A percentile compares a stretch with the other conserved stretches of the same genome.
Conservation (phyloP, 2,113 vertebrate genomes). For the Malurus melanocephalus region DNA sequence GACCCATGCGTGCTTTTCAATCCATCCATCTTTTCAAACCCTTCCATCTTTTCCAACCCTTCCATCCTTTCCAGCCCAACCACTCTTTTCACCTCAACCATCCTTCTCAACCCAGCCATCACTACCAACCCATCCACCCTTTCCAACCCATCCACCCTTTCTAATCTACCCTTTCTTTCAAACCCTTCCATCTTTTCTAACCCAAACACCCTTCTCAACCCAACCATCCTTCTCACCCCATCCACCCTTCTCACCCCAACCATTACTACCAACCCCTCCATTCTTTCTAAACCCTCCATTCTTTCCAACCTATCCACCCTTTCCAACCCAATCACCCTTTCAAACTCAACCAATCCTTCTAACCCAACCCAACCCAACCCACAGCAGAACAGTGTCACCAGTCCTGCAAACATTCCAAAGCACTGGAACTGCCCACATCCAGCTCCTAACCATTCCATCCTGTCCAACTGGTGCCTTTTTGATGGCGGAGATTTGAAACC, state of each 20-base stretch:
- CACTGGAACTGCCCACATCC: rapidly evolving
- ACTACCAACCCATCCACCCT: background rate
- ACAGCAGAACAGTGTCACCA: rapidly evolving
- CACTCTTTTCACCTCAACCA: background rate
- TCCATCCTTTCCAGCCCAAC: background rate
- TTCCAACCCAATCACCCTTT: background rate
- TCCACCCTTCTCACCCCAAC: background rate
- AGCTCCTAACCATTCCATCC: background rate
- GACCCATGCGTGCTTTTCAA: too few relatives aligned
- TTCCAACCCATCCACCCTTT: background rate
- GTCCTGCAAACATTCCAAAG: background rate
- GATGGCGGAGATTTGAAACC: background rate
- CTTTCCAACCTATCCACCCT: too few relatives aligned
- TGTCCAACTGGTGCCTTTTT: too few relatives aligned
- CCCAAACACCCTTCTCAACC: too few relatives aligned
- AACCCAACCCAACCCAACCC: background rate
- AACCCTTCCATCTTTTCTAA: too few relatives aligned
- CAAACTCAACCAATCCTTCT: too few relatives aligned
- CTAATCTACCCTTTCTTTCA: too few relatives aligned
- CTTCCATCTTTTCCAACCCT: rapidly evolving
- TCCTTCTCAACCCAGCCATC: background rate
- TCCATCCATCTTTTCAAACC: background rate
- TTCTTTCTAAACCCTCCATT: too few relatives aligned
- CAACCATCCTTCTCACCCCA: background rate
- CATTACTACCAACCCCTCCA: background rate